These are phyloP conservation scores for Drosophila pruinosa DNA, from an alignment of 1,140 invertebrate species.

Conservation along the genomic window DNA sequence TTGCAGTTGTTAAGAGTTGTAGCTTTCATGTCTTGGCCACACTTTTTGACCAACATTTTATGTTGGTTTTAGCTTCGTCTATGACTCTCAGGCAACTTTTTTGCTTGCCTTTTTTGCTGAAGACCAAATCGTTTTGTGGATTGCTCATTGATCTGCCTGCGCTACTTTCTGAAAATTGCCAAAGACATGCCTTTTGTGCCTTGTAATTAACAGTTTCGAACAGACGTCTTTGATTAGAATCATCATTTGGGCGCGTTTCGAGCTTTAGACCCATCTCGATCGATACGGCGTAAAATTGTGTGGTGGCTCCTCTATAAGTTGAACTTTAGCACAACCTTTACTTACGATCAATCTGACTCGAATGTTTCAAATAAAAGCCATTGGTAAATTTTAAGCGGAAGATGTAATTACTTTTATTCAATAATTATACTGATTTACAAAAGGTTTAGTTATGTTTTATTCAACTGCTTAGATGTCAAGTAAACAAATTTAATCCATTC, in stretches of 20 bases:
- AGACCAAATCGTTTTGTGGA: slow-evolving; percentile 59
- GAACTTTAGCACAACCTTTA: slow-evolving; percentile 26
- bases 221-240: slow-evolving; percentile 71
- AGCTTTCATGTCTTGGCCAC: slow-evolving; percentile 81
- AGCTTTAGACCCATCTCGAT: not conserved
- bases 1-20: slow-evolving; percentile 80
- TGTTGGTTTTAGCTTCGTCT: slow-evolving; percentile 53
- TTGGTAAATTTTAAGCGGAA: no score
- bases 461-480: no score
- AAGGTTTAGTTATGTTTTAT: no score
- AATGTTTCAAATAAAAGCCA: not conserved
- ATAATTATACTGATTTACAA: not conserved
- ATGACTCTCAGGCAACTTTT: slow-evolving; percentile 3
- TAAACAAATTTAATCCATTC: no score
- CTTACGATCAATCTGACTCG: slow-evolving; percentile 10
- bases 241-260: slow-evolving; percentile 73
- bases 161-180: slow-evolving; percentile 77
- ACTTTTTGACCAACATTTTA: slow-evolving; percentile 81
- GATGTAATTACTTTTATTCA: not conserved
- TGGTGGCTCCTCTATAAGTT: slow-evolving; percentile 20
- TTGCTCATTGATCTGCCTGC: slow-evolving; percentile 67
- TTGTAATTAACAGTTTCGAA: slow-evolving; percentile 76
- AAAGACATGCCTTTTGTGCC: slow-evolving; percentile 58
- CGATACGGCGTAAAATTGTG: slow-evolving; percentile 20
- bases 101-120: slow-evolving; percentile 15